phyloP scores from a whole-genome alignment of 2,888 invertebrate genomes.

The Elmis aenea region DNA sequence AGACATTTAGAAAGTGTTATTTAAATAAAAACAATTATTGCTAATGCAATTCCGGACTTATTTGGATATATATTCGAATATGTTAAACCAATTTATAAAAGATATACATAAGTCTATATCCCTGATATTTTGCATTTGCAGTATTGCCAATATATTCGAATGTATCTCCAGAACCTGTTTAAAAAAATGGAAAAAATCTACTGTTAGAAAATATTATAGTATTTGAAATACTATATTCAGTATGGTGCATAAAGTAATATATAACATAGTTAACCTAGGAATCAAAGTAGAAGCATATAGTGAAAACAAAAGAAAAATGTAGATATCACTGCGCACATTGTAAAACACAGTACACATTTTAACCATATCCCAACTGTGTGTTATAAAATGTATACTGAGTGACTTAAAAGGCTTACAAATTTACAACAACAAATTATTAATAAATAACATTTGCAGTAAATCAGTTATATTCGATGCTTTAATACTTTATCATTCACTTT shows the following conservation, averaged over 20 bases:
- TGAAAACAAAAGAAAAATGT: conserved; percentile 31
- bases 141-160: conserved; percentile 23
- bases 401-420: conserved; percentile 11
- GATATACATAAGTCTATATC: conserved; percentile 42
- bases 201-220: conserved; percentile 21
- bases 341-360: conserved; percentile 38
- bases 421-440: conserved; percentile 14
- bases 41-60: too few relatives aligned
- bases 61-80: too few relatives aligned
- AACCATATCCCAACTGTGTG: conserved; percentile 39
- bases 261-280: conserved; percentile 25
- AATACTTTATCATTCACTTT: too few relatives aligned
- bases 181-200: conserved; percentile 8
- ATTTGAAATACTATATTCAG: conserved; percentile 25
- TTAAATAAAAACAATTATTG: too few relatives aligned
- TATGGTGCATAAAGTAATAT: conserved; percentile 29
- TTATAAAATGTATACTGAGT: conserved; percentile 25
- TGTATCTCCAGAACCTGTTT: conserved; percentile 14
- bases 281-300: conserved; percentile 26
- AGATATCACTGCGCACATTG: conserved; percentile 41
- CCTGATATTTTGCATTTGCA: too few relatives aligned
- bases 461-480: too few relatives aligned
- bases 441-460: too few relatives aligned
- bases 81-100: too few relatives aligned
- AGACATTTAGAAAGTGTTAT: too few relatives aligned